Evolutionary conservation across 2,113 vertebrate genomes (phyloP).

Genomic region (Phocoena sinus): DNA sequence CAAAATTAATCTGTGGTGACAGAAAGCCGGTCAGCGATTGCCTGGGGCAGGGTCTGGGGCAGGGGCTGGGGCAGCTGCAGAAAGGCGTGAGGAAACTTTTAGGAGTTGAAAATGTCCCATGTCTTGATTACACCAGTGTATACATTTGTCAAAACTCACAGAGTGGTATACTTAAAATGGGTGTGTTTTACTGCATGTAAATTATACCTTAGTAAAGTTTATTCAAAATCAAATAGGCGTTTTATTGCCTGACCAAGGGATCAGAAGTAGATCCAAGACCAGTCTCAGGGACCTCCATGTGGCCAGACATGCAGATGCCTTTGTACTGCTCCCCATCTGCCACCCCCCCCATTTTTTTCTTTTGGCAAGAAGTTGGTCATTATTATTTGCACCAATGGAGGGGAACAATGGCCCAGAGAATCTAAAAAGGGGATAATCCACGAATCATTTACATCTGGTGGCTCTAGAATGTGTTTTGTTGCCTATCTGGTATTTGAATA

Average conservation of each 20-base stretch:
- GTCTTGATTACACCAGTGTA: neutral
- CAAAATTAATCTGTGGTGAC: neutral
- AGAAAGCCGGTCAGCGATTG: neutral
- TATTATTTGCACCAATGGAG: neutral
- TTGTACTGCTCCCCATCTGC: neutral
- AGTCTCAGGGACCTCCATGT: neutral
- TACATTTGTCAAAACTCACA: neutral
- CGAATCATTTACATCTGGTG: neutral
- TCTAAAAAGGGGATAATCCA: constrained; percentile 6
- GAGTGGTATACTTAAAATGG: neutral
- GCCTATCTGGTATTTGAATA: neutral
- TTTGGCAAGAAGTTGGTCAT: constrained; percentile 10
- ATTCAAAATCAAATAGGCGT: constrained; percentile 15
- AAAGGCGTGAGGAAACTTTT: neutral
- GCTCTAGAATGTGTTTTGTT: neutral
- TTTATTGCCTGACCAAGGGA: constrained; percentile 12
- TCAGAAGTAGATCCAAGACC: neutral
- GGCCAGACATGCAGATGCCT: neutral
- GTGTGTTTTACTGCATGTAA: neutral
- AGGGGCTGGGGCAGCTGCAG: too few relatives aligned
- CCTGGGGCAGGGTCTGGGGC: neutral
- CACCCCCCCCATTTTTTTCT: neutral
- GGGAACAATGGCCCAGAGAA: neutral
- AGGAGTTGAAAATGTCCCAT: neutral
- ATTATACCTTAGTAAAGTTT: neutral